phyloP scores from a whole-genome alignment of 2,888 invertebrate species.

The Podotricha telesiphe region DNA sequence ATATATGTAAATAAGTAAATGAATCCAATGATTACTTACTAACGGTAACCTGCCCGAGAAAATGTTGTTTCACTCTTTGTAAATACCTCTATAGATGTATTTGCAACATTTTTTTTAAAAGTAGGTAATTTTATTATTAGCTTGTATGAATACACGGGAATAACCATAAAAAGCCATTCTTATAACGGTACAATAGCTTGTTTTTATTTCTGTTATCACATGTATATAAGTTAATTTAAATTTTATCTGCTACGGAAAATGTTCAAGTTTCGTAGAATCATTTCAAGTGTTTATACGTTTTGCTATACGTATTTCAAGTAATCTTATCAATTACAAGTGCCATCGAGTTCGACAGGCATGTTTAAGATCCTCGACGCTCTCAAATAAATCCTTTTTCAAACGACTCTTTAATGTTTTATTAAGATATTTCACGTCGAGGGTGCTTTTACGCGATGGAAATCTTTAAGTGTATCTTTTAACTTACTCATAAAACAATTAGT shows the following conservation, averaged over 20 bases:
- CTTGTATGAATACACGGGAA: not conserved
- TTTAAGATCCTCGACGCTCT: slow-evolving; percentile 64
- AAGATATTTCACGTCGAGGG: slow-evolving; percentile 52
- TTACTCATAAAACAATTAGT: slow-evolving; percentile 14
- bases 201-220: slow-evolving; percentile 7
- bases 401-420: slow-evolving; percentile 59
- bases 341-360: slow-evolving; percentile 63
- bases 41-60: too few species aligned
- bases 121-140: not conserved
- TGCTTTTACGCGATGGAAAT: slow-evolving; percentile 27
- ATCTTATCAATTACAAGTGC: slow-evolving; percentile 66
- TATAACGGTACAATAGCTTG: not conserved
- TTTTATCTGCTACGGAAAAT: slow-evolving; percentile 17
- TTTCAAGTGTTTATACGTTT: slow-evolving; percentile 33
- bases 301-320: slow-evolving; percentile 46
- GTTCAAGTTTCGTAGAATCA: slow-evolving; percentile 22
- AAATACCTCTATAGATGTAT: too few species aligned
- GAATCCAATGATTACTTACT: too few species aligned
- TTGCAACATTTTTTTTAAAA: not conserved
- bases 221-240: slow-evolving; percentile 3
- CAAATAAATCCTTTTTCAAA: slow-evolving; percentile 63
- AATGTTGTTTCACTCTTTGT: too few species aligned
- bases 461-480: slow-evolving; percentile 1
- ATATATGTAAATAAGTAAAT: too few species aligned
- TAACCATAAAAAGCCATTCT: not conserved